A percentile compares a stretch with the other conserved stretches of the same genome.
Conservation (phyloP, 1,140 invertebrate species). For the Carcinoscorpius rotundicauda region DNA sequence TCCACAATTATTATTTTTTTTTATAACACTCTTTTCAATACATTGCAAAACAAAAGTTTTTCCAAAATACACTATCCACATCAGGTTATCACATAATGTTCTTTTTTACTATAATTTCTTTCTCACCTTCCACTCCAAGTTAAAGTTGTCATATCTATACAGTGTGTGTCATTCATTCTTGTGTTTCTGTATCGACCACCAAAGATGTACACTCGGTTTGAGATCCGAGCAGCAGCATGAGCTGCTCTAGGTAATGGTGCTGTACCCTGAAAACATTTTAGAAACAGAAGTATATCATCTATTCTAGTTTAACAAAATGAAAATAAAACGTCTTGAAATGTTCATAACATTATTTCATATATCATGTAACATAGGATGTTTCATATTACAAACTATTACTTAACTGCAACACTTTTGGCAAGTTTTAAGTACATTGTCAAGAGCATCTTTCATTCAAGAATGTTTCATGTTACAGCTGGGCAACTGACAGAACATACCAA, state of each 20-base stretch:
- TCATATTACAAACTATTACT: constrained; percentile 2
- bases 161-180: constrained; percentile 37
- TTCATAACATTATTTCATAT: neutral
- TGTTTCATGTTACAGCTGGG: too few species aligned
- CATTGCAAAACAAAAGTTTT: too few species aligned
- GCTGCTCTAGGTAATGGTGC: constrained; percentile 36
- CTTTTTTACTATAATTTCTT: too few species aligned
- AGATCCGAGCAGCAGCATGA: constrained; percentile 31
- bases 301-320: constrained; percentile 17
- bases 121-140: constrained; percentile 32
- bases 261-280: constrained; percentile 22
- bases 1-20: too few species aligned
- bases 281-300: constrained; percentile 30
- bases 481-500: too few species aligned
- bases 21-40: too few species aligned
- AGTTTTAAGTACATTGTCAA: too few species aligned
- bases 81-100: too few species aligned
- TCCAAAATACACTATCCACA: too few species aligned
- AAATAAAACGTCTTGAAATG: constrained; percentile 10
- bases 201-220: constrained; percentile 34
- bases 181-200: constrained; percentile 32
- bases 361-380: constrained; percentile 24
- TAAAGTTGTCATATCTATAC: constrained; percentile 32
- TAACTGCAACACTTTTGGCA: too few species aligned
- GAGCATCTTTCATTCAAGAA: too few species aligned